These are phyloP conservation scores for Psilopsiagon aurifrons DNA, from an alignment of 2,113 vertebrate genomes.

Conservation along the genomic window DNA sequence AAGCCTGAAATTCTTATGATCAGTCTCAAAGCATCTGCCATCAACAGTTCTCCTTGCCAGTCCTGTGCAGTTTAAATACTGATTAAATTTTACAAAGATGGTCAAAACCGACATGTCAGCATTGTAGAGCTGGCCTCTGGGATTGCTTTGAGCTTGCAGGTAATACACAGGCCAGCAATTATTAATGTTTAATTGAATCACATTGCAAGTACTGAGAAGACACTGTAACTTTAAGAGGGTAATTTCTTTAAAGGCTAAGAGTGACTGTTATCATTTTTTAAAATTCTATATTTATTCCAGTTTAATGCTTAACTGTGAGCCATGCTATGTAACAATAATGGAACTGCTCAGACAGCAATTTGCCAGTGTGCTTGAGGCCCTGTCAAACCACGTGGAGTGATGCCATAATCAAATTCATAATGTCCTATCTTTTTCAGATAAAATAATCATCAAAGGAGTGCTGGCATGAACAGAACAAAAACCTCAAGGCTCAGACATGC, in stretches of 20 bases:
- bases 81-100: conserved; percentile 16
- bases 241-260: conserved; percentile 34
- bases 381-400: conserved; percentile 14
- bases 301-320: not conserved
- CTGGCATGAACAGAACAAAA: conserved; percentile 58
- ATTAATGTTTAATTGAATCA: conserved; percentile 7
- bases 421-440: conserved; percentile 46
- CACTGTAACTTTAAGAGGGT: conserved; percentile 36
- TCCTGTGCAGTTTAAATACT: not conserved
- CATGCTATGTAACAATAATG: not conserved
- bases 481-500: conserved; percentile 53
- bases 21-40: not conserved
- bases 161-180: conserved; percentile 43
- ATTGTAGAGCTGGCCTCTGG: not conserved
- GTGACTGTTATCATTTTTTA: not conserved
- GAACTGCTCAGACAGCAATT: conserved; percentile 26
- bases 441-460: conserved; percentile 29
- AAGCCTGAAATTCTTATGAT: conserved; percentile 8
- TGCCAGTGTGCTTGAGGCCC: conserved; percentile 32
- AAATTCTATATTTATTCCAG: conserved; percentile 39
- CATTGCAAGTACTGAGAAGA: conserved; percentile 3
- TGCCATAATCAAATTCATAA: conserved; percentile 42
- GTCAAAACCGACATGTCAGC: conserved; percentile 38
- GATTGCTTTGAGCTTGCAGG: conserved; percentile 49
- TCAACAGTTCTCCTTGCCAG: conserved; percentile 24